Percentiles rank a stretch among this genome's conserved stretches.
phyloP scores from a whole-genome alignment of 2,888 invertebrate species.

The Meteorus cinctellus region DNA sequence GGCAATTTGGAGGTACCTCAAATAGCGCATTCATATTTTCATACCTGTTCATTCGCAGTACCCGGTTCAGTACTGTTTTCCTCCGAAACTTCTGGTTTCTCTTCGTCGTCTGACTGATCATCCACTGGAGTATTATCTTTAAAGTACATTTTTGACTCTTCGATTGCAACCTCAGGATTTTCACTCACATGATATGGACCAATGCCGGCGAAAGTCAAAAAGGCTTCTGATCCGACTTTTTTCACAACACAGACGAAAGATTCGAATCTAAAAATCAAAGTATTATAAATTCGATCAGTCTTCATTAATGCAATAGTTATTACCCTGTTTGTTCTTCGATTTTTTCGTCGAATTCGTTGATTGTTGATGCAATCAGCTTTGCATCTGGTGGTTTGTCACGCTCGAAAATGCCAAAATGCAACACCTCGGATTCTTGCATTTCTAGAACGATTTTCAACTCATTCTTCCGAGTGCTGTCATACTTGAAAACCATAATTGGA shows the following conservation, averaged over 20 bases:
- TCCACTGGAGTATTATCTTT: conserved; percentile 60
- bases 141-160: conserved; percentile 68
- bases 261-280: conserved; percentile 61
- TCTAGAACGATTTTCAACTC: conserved; percentile 67
- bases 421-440: conserved; percentile 64
- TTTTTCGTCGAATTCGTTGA: conserved; percentile 64
- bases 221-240: conserved; percentile 67
- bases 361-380: conserved; percentile 63
- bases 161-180: conserved; percentile 66
- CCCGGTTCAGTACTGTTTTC: conserved; percentile 53
- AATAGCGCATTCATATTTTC: background rate
- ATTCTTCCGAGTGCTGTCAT: conserved; percentile 66
- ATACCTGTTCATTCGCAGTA: conserved; percentile 19
- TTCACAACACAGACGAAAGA: conserved; percentile 67
- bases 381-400: conserved; percentile 67
- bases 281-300: background rate
- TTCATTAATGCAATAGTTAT: conserved; percentile 2
- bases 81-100: conserved; percentile 59
- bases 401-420: conserved; percentile 69
- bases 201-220: conserved; percentile 70
- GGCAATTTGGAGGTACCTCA: background rate
- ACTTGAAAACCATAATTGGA: conserved; percentile 69
- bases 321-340: conserved; percentile 64
- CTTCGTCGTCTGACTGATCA: conserved; percentile 67
- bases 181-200: conserved; percentile 71